Base-by-base conservation (phyloP, 2,888 invertebrate genomes). In the Sinhomidia bicolor region DNA sequence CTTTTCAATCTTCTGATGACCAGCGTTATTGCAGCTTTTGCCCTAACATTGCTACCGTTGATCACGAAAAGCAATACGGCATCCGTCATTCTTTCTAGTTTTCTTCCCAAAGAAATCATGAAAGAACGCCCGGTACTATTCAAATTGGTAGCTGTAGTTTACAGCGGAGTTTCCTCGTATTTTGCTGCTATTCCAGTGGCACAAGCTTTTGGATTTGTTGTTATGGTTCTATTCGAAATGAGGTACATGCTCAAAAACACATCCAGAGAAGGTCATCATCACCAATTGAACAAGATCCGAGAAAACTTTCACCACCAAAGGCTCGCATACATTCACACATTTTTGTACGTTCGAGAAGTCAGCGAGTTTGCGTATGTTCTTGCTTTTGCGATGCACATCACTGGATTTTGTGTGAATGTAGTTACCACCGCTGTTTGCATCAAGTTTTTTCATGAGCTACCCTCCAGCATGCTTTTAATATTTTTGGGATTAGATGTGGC, bases 401-500 rank as follows among this genome's bases (percentile, higher is more conserved):
- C 51, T 7, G 83, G 57, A 12, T 71, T 71, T 29, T 41, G 36
- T 7, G 60, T 83, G 0, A 83, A 83, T 23, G 57, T 83, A 5
- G 47, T 74, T 1, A 74, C 83, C 0, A 74, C 74, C 1, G 14
- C 57, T 0, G 60, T 83, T n/a, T 71, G 57, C 41, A 83, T 83
- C 20, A 74, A 83, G 23, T 83, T 41, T 65, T 57, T 36, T 2
- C 9, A 29, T 10, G 17, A 57, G 10, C 29, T 83, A 12, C 71
- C 71, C 0, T 44, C 41, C 9, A 29, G 36, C 9, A 54, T 74
- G 36, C 23, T 83, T 1, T 4, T 65, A 0, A 32, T 71, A 2
- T 83, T 83, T 14, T 12, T 57, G 14, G 74, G 71, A 36, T 83
- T 83, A 41, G 83, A 83, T 74, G 44, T 12, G 1, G 29, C 60